Evolutionary conservation across 2,888 invertebrate species (phyloP), one percentile per base, ranked within the genome.

Genomic region (Pantelozetes paolii): DNA sequence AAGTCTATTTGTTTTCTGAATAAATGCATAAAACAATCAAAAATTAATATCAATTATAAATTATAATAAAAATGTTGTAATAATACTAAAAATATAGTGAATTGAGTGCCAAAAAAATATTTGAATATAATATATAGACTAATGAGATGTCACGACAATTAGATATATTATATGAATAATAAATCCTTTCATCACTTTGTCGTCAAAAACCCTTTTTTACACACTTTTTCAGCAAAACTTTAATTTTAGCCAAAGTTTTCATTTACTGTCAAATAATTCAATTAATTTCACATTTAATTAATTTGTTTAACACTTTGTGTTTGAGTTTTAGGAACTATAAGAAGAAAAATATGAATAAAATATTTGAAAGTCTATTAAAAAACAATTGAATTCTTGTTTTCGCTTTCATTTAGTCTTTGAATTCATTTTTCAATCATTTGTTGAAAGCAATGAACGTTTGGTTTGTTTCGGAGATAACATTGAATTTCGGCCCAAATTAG

Each of bases 261-360:
- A n/a, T n/a, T n/a, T n/a, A n/a, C n/a, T n/a, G n/a, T n/a, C n/a
- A n/a, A n/a, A n/a, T n/a, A n/a, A n/a, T n/a, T n/a, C n/a, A n/a
- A n/a, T n/a, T n/a, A n/a, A n/a, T n/a, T n/a, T n/a, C n/a, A n/a
- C n/a, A n/a, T n/a, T n/a, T n/a, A 23, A 26, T 23, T 23, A 8
- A 54, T 54, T 40, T 67, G 30, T 36, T 3, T 64, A 67, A 67
- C 67, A 67, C 62, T 62, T 62, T 62, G 67, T 42, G 67, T 42
- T n/a, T n/a, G 42, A 67, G 9, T 32, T 26, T 48, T 62, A 67
- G 67, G 67, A 67, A 67, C 67, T 67, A 67, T 67, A 8, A 59
- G 30, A 23, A 42, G 67, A 67, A 36, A n/a, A 23, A 67, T 67
- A 67, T 23, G 40, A 40, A 6, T 59, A 23, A 20, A 62, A 62